These are phyloP conservation scores for Lates japonicus DNA, from an alignment of 2,797 vertebrate species.

Conservation along the genomic window DNA sequence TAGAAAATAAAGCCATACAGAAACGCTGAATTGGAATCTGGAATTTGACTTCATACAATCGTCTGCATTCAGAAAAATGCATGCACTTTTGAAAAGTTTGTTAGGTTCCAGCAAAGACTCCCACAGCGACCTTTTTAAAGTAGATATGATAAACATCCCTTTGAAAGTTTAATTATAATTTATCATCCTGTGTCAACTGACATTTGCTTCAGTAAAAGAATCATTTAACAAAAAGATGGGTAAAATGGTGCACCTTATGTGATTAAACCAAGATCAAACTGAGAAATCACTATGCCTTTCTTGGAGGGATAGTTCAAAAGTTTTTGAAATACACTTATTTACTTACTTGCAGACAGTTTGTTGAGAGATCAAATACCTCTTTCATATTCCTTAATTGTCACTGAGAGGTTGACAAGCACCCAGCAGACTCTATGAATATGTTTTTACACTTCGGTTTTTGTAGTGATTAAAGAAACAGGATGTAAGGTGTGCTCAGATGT, in stretches of 20 bases:
- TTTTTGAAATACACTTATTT: background rate
- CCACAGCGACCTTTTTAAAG: background rate
- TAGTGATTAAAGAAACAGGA: conserved; percentile 1
- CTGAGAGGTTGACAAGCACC: conserved; percentile 13
- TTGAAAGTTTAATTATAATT: background rate
- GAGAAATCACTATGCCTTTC: background rate
- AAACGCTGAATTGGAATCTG: conserved; percentile 21
- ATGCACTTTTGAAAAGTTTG: conserved; percentile 21
- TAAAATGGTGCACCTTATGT: background rate
- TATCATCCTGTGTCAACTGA: background rate
- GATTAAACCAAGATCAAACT: conserved; percentile 9
- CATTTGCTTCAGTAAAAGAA: conserved; percentile 18
- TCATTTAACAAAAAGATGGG: background rate
- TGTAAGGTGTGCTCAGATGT: background rate
- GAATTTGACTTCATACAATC: conserved; percentile 11
- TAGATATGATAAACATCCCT: conserved; percentile 24
- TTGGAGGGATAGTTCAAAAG: conserved; percentile 8
- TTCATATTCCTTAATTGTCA: background rate
- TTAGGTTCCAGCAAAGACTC: conserved; percentile 4
- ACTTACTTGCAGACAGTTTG: background rate
- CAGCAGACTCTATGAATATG: background rate
- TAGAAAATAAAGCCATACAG: conserved; percentile 39
- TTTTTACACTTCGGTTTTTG: conserved; percentile 11
- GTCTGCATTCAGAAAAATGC: conserved; percentile 40
- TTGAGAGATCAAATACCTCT: conserved; percentile 2